Base-by-base conservation (phyloP, 2,888 invertebrate species). In the Elmis aenea region DNA sequence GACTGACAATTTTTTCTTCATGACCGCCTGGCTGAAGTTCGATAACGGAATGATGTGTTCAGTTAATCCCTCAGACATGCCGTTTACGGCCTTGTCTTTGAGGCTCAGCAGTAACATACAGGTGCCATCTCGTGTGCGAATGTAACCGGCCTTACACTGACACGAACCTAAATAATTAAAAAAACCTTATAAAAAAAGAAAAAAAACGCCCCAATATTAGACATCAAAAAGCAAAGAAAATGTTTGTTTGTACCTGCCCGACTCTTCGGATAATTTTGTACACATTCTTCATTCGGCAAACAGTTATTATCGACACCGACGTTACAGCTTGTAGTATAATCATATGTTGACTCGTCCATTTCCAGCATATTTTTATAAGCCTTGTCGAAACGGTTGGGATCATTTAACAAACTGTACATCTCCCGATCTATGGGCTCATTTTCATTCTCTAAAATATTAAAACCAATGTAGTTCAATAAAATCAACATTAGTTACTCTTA, bases 201-300 rank as follows among this genome's bases (percentile, higher is more conserved):
- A 6, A 24, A 26, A 26, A 29, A 29, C 26, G 35, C 45, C 52
- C 51, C 53, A 5, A 35, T 21, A 13, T 14, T 9, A 6, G 9
- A 5, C 12, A 23, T 8, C 18, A 11, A 10, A n/a, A n/a, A n/a
- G n/a, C n/a, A n/a, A n/a, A n/a, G n/a, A n/a, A n/a, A n/a, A n/a
- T n/a, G n/a, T n/a, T n/a, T n/a, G n/a, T n/a, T n/a, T 9, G 23
- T 32, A 34, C 56, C 58, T 49, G 76, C 76, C 22, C 78, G 68
- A 2, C 76, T 69, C 57, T 81, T 79, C 0, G 66, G 54, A 33
- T 60, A 66, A 6, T 72, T 62, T 18, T 67, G 69, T 2, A 81
- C 66, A 59, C 90, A 90, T 51, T 81, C 75, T 59, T 88, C 83
- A 60, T 85, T 82, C 13, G 70, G 68, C 1, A 75, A 75, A 55